These are phyloP conservation scores for Ranitomeya variabilis DNA, from an alignment of 2,113 vertebrate species.

Conservation along the genomic window DNA sequence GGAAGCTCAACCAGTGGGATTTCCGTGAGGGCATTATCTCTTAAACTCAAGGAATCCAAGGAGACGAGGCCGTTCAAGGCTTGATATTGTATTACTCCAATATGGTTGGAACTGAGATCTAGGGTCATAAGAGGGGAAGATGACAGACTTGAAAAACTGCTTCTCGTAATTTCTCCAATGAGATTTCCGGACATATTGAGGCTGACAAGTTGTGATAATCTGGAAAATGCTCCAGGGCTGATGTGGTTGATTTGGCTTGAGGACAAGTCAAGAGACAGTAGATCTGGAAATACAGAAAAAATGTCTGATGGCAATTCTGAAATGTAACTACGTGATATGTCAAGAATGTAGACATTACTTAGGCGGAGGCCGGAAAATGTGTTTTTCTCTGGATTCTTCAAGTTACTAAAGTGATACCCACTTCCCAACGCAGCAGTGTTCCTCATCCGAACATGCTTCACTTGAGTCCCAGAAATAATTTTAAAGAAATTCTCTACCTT, in stretches of 20 bases:
- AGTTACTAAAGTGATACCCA: conserved; percentile 57
- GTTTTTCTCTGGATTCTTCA: conserved; percentile 24
- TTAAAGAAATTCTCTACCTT: conserved; percentile 46
- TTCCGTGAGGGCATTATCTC: conserved; percentile 50
- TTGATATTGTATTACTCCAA: conserved; percentile 54
- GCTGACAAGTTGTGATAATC: conserved; percentile 43
- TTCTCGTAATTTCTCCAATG: conserved; percentile 51
- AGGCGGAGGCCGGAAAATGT: conserved; percentile 56
- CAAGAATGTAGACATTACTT: conserved; percentile 35
- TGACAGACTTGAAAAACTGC: conserved; percentile 26
- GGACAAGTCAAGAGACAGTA: conserved; percentile 49
- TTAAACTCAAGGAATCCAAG: conserved; percentile 53
- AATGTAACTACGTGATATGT: conserved; percentile 55
- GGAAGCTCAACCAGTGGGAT: conserved; percentile 47
- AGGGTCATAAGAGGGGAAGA: conserved; percentile 26
- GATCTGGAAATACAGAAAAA: conserved; percentile 53
- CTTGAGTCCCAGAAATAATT: conserved; percentile 21
- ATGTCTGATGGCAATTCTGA: conserved; percentile 9
- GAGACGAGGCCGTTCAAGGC: conserved; percentile 37
- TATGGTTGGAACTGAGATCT: conserved; percentile 59
- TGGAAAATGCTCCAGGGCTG: conserved; percentile 42
- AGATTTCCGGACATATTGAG: conserved; percentile 62
- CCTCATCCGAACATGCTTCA: conserved; percentile 53
- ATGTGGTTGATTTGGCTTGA: conserved; percentile 56
- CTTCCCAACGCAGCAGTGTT: conserved; percentile 48